phyloP scores from a whole-genome alignment of 2,888 invertebrate genomes.

The Parapristionchus giblindavisi region DNA sequence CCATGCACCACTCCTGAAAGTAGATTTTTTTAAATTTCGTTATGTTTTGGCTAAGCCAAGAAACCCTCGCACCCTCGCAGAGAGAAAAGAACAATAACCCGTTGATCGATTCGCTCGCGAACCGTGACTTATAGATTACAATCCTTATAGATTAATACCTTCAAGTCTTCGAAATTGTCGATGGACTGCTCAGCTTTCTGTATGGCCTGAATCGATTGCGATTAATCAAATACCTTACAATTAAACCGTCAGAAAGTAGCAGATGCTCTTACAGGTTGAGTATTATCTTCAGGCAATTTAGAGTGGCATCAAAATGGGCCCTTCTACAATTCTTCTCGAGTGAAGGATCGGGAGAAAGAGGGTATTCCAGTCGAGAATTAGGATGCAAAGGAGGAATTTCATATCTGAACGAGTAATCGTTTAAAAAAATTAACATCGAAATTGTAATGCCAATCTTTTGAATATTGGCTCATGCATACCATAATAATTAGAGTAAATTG shows the following conservation, averaged over 20 bases:
- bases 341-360: not conserved
- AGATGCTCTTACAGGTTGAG: too few species aligned
- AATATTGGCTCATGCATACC: too few species aligned
- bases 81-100: too few species aligned
- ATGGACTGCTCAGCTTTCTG: not conserved
- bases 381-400: not conserved
- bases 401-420: not conserved
- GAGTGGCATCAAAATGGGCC: not conserved
- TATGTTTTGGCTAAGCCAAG: not conserved
- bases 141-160: not conserved
- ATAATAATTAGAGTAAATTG: too few species aligned
- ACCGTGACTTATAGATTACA: too few species aligned
- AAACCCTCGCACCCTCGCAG: too few species aligned
- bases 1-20: constrained; percentile 26
- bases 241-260: too few species aligned
- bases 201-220: not conserved
- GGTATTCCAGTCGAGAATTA: not conserved
- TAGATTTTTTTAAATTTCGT: not conserved
- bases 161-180: constrained; percentile 13
- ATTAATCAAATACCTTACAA: too few species aligned
- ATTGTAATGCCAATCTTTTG: too few species aligned
- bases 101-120: too few species aligned
- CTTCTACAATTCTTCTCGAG: not conserved
- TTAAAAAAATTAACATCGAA: not conserved
- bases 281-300: too few species aligned